These are phyloP conservation scores for Ellobius talpinus DNA, from an alignment of 2,113 vertebrate genomes.

Conservation along the genomic window DNA sequence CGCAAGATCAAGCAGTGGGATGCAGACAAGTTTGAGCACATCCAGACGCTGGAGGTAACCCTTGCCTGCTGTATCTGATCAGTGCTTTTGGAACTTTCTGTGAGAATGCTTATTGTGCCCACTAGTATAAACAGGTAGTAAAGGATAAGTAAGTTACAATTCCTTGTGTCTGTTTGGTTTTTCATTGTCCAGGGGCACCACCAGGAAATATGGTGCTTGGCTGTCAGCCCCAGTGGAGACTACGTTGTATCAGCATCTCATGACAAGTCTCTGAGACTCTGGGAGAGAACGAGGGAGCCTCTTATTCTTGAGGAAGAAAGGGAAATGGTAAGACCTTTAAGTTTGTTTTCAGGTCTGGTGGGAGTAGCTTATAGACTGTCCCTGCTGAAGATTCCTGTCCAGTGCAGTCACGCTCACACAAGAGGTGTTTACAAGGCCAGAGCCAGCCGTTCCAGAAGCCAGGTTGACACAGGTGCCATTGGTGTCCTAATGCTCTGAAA, in stretches of 20 bases:
- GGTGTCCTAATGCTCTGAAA: background rate
- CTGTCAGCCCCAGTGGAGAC: slow-evolving; percentile 96
- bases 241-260: slow-evolving; percentile 95
- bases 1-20: slow-evolving; percentile 98
- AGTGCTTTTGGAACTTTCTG: background rate
- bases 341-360: background rate
- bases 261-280: slow-evolving; percentile 97
- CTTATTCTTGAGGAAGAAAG: slow-evolving; percentile 97
- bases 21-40: slow-evolving; percentile 96
- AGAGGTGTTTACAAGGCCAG: background rate
- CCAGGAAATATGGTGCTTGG: slow-evolving; percentile 95
- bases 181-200: slow-evolving; percentile 92
- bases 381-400: background rate
- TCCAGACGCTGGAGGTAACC: slow-evolving; percentile 96
- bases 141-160: background rate
- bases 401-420: no score
- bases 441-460: background rate
- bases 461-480: no score
- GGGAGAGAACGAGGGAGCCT: slow-evolving; percentile 96
- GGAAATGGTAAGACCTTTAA: background rate
- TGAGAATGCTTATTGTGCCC: background rate
- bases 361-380: background rate
- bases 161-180: background rate
- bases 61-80: background rate
- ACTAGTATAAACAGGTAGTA: background rate